Evolutionary conservation across 2,797 vertebrate species (phyloP), one percentile per base, ranked within the genome.

Genomic region (Hippopotamyrus pictus): DNA sequence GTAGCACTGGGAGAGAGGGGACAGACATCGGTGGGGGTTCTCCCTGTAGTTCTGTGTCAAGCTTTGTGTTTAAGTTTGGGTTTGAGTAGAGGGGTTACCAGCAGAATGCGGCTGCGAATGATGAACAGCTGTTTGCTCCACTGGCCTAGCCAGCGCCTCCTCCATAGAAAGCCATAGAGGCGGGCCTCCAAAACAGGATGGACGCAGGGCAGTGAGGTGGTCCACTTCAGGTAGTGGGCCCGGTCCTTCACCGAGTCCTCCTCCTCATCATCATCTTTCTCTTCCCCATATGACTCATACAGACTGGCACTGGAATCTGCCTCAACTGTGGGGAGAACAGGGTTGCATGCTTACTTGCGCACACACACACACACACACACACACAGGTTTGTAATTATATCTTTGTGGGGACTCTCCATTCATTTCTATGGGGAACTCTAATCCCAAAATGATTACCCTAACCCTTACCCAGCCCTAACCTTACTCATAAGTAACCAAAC

Each of bases 71-170:
- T 84, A 25, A 12, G 8, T 84, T 22, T 50, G 44, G 79, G 44
- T 46, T 48, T 50, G 3, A 50, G 8, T n/a, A 7, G 41, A 3
- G 79, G n/a, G 51, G 3, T 37, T 90, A 97, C 97, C 96, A 97
- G 93, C 90, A 97, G 92, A 1, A 59, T 73, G 2, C 94, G 90
- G 17, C 94, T 94, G 84, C 94, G 92, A 91, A 97, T 86, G 89
- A 97, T 94, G 92, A 97, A 97, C 88, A 97, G 96, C 93, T 97
- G 96, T 90, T 96, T 97, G 1, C 91, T 95, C 97, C 97, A 97
- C 91, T 95, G 96, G 0, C 96, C 96, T 1, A 97, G 93, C 97
- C 96, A 97, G 91, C 94, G 96, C 41, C 95, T 97, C 94, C 95
- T 96, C 97, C 97, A 97, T 91, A 97, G 95, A 93, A 96, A 96